Conservation (phyloP, 1,140 invertebrate genomes). For the Yoshiicerus persimilis region DNA sequence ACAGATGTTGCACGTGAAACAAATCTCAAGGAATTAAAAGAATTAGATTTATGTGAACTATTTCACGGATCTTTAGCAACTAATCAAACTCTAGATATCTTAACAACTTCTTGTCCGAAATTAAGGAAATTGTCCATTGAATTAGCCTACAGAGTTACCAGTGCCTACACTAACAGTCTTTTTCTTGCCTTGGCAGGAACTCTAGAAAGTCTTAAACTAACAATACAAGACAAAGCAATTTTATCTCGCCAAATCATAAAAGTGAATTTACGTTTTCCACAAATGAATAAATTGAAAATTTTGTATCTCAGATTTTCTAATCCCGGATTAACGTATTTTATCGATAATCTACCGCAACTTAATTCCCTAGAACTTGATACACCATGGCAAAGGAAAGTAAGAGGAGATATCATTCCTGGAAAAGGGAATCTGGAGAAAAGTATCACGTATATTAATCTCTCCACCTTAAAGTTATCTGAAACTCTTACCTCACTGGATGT, state of each 20-base stretch:
- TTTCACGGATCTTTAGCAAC: slow-evolving; percentile 22
- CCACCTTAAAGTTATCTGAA: background rate
- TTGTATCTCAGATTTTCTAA: background rate
- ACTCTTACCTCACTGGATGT: background rate
- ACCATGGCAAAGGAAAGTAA: slow-evolving; percentile 25
- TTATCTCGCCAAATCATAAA: background rate
- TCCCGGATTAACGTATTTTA: slow-evolving; percentile 10
- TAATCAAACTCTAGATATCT: background rate
- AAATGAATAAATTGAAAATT: slow-evolving; percentile 10
- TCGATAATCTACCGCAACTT: slow-evolving; percentile 5
- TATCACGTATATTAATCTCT: background rate
- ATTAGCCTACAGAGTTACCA: background rate
- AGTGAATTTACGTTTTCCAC: slow-evolving; percentile 24
- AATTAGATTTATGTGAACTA: slow-evolving; percentile 21
- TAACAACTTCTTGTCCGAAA: background rate
- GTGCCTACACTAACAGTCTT: background rate
- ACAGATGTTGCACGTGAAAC: background rate
- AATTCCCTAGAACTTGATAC: slow-evolving; percentile 3
- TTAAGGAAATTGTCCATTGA: slow-evolving; percentile 10
- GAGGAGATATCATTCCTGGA: slow-evolving; percentile 4
- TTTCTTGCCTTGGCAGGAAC: background rate
- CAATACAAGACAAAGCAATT: slow-evolving; percentile 26
- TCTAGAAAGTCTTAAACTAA: background rate
- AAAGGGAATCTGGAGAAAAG: background rate
- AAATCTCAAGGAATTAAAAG: background rate